Conservation (phyloP, 2,888 invertebrate genomes). For the Chloromyia formosa region DNA sequence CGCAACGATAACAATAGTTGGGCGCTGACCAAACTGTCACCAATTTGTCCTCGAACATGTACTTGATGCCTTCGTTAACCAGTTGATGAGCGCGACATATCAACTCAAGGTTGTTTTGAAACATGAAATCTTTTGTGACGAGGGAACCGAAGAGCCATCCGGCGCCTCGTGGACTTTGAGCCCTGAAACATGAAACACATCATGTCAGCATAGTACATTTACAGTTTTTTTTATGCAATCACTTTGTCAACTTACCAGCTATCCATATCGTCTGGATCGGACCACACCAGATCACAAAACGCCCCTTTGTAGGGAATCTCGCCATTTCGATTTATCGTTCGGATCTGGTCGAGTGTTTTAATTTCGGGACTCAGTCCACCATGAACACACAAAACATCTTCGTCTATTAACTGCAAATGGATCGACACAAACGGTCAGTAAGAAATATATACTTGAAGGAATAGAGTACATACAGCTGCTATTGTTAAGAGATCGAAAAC, state of each 20-base stretch:
- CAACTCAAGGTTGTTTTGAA: conserved; percentile 88
- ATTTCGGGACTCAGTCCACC: conserved; percentile 98
- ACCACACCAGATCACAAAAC: conserved; percentile 99
- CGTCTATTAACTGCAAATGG: conserved; percentile 89
- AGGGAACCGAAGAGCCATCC: conserved; percentile 97
- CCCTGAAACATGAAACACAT: conserved; percentile 66
- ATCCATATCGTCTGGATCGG: conserved; percentile 97
- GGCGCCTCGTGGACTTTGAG: conserved; percentile 93
- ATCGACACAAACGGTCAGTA: background rate
- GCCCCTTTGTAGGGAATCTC: conserved; percentile 99
- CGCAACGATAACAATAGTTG: conserved; percentile 99
- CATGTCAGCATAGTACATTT: too few relatives aligned
- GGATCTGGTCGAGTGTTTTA: conserved; percentile 95
- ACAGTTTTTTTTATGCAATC: too few relatives aligned
- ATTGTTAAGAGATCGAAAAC: conserved; percentile 98
- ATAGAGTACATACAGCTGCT: conserved; percentile 81
- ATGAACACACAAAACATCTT: conserved; percentile 95
- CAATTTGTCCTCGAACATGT: conserved; percentile 96
- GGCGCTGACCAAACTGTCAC: conserved; percentile 99
- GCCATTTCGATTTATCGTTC: conserved; percentile 93
- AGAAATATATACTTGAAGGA: background rate
- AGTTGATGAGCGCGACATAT: conserved; percentile 99
- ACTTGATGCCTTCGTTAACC: conserved; percentile 98
- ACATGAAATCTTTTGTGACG: conserved; percentile 94
- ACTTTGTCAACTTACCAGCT: conserved; percentile 86